Evolutionary conservation across 2,113 vertebrate genomes (phyloP).

Genomic region (Edolisoma coerulescens): DNA sequence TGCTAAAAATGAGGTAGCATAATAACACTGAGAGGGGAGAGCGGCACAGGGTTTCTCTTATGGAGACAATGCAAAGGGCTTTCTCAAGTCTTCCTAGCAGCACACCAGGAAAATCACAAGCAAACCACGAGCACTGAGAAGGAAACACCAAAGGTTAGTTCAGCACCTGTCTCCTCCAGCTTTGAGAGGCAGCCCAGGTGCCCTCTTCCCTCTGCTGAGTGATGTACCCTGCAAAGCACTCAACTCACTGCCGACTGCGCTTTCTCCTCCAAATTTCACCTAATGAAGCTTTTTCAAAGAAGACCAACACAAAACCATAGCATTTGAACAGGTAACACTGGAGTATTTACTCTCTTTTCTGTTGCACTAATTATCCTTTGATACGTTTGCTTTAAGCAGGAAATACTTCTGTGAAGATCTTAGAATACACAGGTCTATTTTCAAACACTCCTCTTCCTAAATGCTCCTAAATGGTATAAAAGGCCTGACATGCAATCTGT

Average conservation of each 20-base stretch:
- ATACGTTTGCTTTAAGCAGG: neutral
- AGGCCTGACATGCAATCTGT: neutral
- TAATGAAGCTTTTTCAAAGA: neutral
- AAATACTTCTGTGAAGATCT: neutral
- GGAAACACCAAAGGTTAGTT: neutral
- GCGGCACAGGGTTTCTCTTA: neutral
- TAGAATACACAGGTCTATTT: neutral
- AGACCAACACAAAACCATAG: neutral
- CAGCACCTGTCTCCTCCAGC: neutral
- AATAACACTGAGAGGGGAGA: neutral
- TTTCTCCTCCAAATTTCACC: neutral
- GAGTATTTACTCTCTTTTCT: neutral
- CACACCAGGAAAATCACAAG: neutral
- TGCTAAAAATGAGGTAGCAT: neutral
- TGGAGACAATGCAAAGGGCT: neutral
- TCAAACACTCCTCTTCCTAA: neutral
- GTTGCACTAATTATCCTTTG: neutral
- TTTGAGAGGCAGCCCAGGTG: neutral
- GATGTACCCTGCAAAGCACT: neutral
- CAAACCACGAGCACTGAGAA: neutral
- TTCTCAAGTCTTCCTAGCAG: neutral
- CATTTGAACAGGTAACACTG: neutral
- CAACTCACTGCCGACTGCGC: neutral
- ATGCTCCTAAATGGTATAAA: neutral
- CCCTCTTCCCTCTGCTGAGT: neutral